A percentile compares a stretch with the other conserved stretches of the same genome.
Conservation (phyloP, 1,140 invertebrate genomes). For the Drosophila lacertosa region DNA sequence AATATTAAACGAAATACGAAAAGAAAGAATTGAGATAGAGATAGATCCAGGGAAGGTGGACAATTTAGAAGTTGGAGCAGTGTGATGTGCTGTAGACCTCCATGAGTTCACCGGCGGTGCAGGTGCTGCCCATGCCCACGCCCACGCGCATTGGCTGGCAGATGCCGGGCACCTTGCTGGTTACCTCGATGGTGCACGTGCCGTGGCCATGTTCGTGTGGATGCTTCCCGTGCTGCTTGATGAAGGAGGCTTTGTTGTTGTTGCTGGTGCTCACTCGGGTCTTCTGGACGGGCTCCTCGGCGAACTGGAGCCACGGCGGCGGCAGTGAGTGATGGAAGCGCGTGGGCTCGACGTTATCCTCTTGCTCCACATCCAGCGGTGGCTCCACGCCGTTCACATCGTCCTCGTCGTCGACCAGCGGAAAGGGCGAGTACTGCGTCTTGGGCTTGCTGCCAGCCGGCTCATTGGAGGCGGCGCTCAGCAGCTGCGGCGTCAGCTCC, state of each 20-base stretch:
- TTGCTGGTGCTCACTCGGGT: constrained; percentile 6
- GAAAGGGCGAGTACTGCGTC: constrained; percentile 56
- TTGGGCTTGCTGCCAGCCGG: constrained; percentile 48
- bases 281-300: constrained; percentile 48
- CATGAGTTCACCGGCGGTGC: constrained; percentile 77
- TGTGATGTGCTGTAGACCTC: constrained; percentile 67
- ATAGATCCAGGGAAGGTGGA: not conserved
- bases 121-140: constrained; percentile 61
- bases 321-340: constrained; percentile 50
- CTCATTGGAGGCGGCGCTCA: constrained; percentile 35
- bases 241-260: constrained; percentile 45
- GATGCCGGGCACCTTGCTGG: constrained; percentile 67
- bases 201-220: constrained; percentile 46
- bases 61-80: constrained; percentile 50
- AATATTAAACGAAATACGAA: no score
- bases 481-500: constrained; percentile 51
- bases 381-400: constrained; percentile 55
- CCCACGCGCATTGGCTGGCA: constrained; percentile 68
- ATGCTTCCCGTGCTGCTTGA: constrained; percentile 68
- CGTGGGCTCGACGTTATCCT: constrained; percentile 23
- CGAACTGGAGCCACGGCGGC: constrained; percentile 64
- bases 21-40: not conserved
- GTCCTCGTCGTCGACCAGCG: constrained; percentile 57
- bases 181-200: constrained; percentile 70
- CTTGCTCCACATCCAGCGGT: constrained; percentile 62